phyloP scores from a whole-genome alignment of 2,888 invertebrate species.

The Gnatocerus cornutus region DNA sequence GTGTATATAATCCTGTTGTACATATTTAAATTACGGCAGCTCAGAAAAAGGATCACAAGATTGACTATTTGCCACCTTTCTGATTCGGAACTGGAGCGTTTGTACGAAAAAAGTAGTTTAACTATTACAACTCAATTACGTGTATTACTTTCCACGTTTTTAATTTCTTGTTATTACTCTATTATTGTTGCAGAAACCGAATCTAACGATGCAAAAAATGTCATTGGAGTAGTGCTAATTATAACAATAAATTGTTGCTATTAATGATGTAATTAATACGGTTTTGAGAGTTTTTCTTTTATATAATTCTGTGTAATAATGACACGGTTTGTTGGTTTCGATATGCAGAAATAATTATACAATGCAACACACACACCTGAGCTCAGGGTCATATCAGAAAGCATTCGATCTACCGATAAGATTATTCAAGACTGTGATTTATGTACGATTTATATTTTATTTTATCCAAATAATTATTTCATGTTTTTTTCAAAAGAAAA shows the following conservation, averaged over 20 bases:
- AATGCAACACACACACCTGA: constrained; percentile 25
- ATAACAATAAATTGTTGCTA: constrained; percentile 33
- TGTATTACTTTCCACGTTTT: not conserved
- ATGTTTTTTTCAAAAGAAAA: constrained; percentile 3
- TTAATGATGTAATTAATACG: constrained; percentile 32
- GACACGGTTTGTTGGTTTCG: constrained; percentile 27
- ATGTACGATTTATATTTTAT: constrained; percentile 18
- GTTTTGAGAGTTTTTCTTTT: constrained; percentile 26
- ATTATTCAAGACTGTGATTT: constrained; percentile 5
- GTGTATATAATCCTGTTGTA: constrained; percentile 2
- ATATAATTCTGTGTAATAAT: constrained; percentile 37
- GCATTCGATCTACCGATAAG: constrained; percentile 1
- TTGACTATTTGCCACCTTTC: not conserved
- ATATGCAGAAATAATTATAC: constrained; percentile 25
- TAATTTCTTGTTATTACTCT: constrained; percentile 4
- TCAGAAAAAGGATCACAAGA: not conserved
- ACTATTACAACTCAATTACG: not conserved
- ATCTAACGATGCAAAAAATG: constrained; percentile 14
- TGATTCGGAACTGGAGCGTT: not conserved
- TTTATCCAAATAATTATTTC: constrained; percentile 8
- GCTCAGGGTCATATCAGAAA: constrained; percentile 20
- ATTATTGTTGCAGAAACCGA: not conserved
- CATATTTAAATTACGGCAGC: constrained; percentile 7
- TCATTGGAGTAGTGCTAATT: constrained; percentile 21
- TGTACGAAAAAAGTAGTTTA: not conserved